A percentile compares a stretch with the other conserved stretches of the same genome.
These are phyloP conservation scores for Muscicapa adusta DNA, from an alignment of 2,113 vertebrate genomes.

Conservation along the genomic window DNA sequence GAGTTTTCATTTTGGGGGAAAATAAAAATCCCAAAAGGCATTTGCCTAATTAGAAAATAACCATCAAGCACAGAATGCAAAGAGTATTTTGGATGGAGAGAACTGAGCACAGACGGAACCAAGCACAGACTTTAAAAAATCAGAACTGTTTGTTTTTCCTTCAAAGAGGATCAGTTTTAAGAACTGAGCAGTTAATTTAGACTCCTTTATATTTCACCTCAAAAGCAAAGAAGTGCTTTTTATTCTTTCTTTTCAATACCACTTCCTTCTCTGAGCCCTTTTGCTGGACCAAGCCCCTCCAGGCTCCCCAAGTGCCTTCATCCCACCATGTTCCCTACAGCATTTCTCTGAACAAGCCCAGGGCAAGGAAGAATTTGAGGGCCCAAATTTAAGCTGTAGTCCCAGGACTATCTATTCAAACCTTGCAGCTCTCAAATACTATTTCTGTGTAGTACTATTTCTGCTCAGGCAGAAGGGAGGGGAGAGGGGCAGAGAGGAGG, in stretches of 20 bases:
- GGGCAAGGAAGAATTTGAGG: neutral
- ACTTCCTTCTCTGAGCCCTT: neutral
- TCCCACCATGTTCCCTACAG: accelerated
- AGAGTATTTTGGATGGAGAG: neutral
- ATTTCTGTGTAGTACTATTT: neutral
- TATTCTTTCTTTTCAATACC: neutral
- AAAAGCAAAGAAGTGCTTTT: neutral
- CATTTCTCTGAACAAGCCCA: neutral
- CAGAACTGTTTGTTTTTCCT: neutral
- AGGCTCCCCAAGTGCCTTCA: neutral
- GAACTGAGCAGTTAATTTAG: neutral
- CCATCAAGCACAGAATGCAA: neutral
- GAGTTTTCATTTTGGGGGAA: neutral
- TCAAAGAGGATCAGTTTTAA: neutral
- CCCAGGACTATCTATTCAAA: neutral
- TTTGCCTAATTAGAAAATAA: neutral
- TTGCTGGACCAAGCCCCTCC: neutral
- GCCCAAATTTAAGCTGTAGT: neutral
- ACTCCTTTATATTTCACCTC: neutral
- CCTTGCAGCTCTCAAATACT: accelerated
- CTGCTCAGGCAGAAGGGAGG: neutral
- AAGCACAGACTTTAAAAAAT: neutral
- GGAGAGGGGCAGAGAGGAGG: neutral
- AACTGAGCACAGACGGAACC: neutral
- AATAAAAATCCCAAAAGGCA: neutral